A percentile compares a stretch with the other conserved stretches of the same genome.
These are phyloP conservation scores for Brenthis daphne DNA, from an alignment of 2,888 invertebrate species.

Conservation along the genomic window DNA sequence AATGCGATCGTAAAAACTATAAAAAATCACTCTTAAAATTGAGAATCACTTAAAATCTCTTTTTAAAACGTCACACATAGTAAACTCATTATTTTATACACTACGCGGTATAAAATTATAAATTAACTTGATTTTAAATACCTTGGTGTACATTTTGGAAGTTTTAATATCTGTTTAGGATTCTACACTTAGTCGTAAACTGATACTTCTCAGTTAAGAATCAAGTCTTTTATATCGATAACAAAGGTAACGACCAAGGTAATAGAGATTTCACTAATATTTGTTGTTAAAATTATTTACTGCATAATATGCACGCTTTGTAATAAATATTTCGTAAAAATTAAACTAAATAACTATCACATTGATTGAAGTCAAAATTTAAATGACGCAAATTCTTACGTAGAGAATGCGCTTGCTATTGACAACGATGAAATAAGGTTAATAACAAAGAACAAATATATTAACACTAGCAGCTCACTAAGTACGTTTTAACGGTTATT, in stretches of 20 bases:
- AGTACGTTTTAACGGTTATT: too few relatives aligned
- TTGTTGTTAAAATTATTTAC: slow-evolving; percentile 53
- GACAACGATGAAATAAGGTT: slow-evolving; percentile 2
- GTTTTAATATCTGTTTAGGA: slow-evolving; percentile 43
- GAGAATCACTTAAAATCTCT: background rate
- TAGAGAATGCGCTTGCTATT: background rate
- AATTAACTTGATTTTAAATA: slow-evolving; percentile 41
- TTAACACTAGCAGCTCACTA: too few relatives aligned
- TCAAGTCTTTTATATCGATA: slow-evolving; percentile 72
- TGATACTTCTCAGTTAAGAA: slow-evolving; percentile 61
- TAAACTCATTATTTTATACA: background rate
- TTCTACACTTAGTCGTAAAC: slow-evolving; percentile 55
- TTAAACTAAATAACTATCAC: slow-evolving; percentile 18
- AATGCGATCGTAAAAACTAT: too few relatives aligned
- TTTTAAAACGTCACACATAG: background rate
- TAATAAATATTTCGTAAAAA: slow-evolving; percentile 61
- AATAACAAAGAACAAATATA: background rate
- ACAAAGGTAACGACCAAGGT: slow-evolving; percentile 66
- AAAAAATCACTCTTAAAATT: background rate
- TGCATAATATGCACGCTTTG: slow-evolving; percentile 45
- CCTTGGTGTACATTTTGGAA: slow-evolving; percentile 69
- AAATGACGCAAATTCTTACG: slow-evolving; percentile 26
- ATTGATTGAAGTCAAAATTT: slow-evolving; percentile 22
- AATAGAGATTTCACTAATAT: slow-evolving; percentile 71
- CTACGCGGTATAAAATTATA: background rate